A percentile compares a stretch with the other conserved stretches of the same genome.
phyloP scores from a whole-genome alignment of 2,113 vertebrate genomes.

The Dipodomys spectabilis region DNA sequence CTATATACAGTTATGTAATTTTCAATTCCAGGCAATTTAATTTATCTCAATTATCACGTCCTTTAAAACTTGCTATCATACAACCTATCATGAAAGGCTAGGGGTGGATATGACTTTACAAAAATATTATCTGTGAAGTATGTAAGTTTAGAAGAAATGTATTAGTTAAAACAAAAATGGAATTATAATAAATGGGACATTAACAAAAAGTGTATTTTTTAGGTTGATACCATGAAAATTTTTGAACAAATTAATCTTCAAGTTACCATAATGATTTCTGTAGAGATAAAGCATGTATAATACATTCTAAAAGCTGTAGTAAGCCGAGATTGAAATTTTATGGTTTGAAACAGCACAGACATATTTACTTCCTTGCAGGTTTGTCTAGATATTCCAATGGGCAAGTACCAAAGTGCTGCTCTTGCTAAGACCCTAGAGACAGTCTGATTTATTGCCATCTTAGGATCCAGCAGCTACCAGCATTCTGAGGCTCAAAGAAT shows the following conservation, averaged over 20 bases:
- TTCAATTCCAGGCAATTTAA: background rate
- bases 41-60: constrained; percentile 32
- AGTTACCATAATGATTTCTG: background rate
- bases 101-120: constrained; percentile 5
- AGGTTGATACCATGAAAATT: background rate
- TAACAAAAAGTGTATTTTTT: background rate
- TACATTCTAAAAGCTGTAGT: background rate
- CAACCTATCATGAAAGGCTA: background rate
- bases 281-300: background rate
- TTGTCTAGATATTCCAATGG: background rate
- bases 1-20: constrained; percentile 9
- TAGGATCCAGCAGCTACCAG: background rate
- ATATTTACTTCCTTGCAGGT: background rate
- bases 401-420: background rate
- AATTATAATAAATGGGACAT: background rate
- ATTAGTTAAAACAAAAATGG: constrained; percentile 31
- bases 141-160: constrained; percentile 25
- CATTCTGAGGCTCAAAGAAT: background rate
- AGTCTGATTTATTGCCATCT: background rate
- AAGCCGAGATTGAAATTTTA: background rate
- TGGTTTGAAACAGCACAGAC: background rate
- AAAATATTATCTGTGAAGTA: background rate
- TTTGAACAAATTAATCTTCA: constrained; percentile 18
- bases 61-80: background rate
- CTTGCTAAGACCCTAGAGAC: background rate